Evolutionary conservation across 1,140 invertebrate genomes (phyloP), one percentile per base, ranked within the genome.

Genomic region (Aphaenogaster ashmeadi): DNA sequence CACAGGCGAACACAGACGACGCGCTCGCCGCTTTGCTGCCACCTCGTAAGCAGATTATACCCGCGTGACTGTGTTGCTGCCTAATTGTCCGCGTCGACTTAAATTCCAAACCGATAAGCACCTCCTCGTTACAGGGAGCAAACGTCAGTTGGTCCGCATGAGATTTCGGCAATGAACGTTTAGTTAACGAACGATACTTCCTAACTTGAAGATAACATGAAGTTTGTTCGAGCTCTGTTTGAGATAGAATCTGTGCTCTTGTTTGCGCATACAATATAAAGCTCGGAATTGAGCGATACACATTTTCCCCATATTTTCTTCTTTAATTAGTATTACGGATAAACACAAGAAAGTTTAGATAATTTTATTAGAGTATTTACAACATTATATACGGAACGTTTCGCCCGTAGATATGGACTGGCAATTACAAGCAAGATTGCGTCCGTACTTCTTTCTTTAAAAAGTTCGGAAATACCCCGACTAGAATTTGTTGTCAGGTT

Each of bases 31-130:
- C 58, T 64, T 85, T 13, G 69, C 27, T 52, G 81, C 6, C 58
- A 62, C 15, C 27, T 38, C 60, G 83, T 79, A 86, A 86, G 47
- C 60, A 79, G 58, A 86, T 86, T 86, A 69, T 5, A 79, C 44
- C 44, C 72, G 50, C 83, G 74, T 79, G 81, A 33, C 47, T 54
- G 60, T 79, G 21, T 66, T 41, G 33, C 44, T 67, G 60, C 38
- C 62, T 86, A 67, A 86, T 86, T 86, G 60, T 18, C 47, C 64
- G 47, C 47, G 27, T 47, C 38, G 83, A 86, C 47, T 62, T 56
- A 79, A 77, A 86, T 86, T 86, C 47, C 58, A 41, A 50, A 67
- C 11, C 36, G 33, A 64, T 66, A 86, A 67, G 47, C 67, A 60
- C 9, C n/a, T 21, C 7, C 9, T 7, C 21, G 41, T 69, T 33